A percentile compares a stretch with the other conserved stretches of the same genome.
Evolutionary conservation across 2,797 vertebrate species (phyloP).

Genomic region (Sebastes goodei): DNA sequence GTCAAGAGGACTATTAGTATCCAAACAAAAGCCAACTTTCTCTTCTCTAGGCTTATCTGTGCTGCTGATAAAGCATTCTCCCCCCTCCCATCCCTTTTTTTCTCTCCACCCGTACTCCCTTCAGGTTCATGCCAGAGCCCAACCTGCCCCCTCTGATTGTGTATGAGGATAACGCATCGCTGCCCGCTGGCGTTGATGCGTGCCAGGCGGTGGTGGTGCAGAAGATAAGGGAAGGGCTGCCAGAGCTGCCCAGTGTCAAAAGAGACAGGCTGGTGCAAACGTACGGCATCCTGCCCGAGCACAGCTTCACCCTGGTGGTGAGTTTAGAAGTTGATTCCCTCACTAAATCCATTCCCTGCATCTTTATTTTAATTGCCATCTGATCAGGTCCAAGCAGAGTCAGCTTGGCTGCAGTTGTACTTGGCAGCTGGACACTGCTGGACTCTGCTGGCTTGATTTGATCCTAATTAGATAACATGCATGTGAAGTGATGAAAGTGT

Average conservation of each 20-base stretch:
- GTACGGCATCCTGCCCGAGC: constrained; percentile 90
- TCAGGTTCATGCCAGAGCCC: constrained; percentile 97
- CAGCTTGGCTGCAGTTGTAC: background rate
- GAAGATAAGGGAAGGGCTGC: constrained; percentile 84
- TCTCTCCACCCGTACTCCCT: background rate
- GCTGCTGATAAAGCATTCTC: constrained; percentile 31
- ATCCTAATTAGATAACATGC: constrained; percentile 21
- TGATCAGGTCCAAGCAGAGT: constrained; percentile 1
- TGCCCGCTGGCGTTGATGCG: constrained; percentile 78
- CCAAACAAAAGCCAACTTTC: constrained; percentile 14
- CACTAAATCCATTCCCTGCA: background rate
- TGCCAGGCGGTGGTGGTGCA: constrained; percentile 89
- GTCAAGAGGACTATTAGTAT: constrained; percentile 34
- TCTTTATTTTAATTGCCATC: constrained; percentile 28
- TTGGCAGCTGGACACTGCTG: constrained; percentile 15
- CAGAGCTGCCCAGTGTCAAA: constrained; percentile 90
- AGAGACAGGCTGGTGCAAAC: constrained; percentile 87
- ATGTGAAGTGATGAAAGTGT: background rate
- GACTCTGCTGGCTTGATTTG: background rate
- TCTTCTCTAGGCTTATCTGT: constrained; percentile 26
- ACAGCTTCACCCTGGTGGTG: constrained; percentile 93
- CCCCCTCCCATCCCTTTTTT: background rate
- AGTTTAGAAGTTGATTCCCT: constrained; percentile 45
- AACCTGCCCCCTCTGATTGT: constrained; percentile 95
- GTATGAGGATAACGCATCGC: constrained; percentile 84